Evolutionary conservation across 1,140 invertebrate species (phyloP), one percentile per base, ranked within the genome.

Genomic region (Lordiphosa clarofinis): DNA sequence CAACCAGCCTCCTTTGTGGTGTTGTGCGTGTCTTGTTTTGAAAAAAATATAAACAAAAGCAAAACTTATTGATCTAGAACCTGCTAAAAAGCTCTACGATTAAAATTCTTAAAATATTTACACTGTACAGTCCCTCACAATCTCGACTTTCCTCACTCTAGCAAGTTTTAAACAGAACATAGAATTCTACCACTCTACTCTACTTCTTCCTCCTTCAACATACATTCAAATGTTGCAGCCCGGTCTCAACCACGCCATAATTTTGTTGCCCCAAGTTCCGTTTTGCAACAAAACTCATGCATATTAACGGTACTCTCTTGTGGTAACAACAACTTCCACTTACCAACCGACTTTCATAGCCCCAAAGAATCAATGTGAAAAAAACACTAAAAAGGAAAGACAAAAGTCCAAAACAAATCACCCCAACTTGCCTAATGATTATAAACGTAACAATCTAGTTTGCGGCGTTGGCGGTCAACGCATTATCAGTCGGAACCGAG

Each of bases 401-500:
- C 39, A 19, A 40, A 52, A 56, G 10, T 21, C 15, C 19, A 52
- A 63, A 57, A 55, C 71, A 75, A 72, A 40, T 56, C 39, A 46
- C 61, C 28, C 31, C 52, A 55, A 65, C 68, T 56, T 38, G 73
- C 56, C 76, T 81, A 82, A 82, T 82, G 76, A 82, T 82, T 76
- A 84, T 76, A 82, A 84, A 76, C 67, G 73, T 62, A 84, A 82
- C 73, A 75, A 82, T 82, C 76, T 84, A 65, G 60, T 73, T 67
- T 72, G 76, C 72, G 76, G 76, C 76, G 72, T 82, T 82, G 76
- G 78, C 78, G 76, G 76, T 76, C 76, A 82, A 82, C 76, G 76
- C 76, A 82, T 82, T 82, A 82, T 82, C 76, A 82, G 59, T 67
- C 35, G 48, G 48, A 50, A 50, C 48, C n/a, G 21, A n/a, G 37